Conservation (phyloP, 2,113 vertebrate species). For the Sterrhoptilus dennistouni region DNA sequence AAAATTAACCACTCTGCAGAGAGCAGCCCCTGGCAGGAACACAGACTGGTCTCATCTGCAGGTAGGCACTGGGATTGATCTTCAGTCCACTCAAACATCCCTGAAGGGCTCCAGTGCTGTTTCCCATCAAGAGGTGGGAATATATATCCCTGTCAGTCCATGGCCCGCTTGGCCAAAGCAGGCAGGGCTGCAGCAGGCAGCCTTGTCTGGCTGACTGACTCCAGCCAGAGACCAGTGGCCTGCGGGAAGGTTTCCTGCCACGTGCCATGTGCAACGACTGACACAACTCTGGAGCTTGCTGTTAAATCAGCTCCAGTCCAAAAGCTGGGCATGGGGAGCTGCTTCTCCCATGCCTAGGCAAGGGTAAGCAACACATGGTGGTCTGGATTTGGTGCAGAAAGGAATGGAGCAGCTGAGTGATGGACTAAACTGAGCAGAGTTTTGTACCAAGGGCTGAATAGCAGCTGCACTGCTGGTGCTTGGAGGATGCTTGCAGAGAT, state of each 20-base stretch:
- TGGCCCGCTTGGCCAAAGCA: background rate
- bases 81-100: background rate
- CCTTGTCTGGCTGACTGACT: background rate
- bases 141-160: background rate
- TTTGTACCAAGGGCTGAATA: background rate
- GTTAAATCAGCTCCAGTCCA: background rate
- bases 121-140: background rate
- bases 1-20: slow-evolving; percentile 42
- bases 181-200: background rate
- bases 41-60: slow-evolving; percentile 29
- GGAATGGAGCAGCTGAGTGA: background rate
- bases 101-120: background rate
- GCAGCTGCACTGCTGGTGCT: background rate
- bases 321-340: background rate
- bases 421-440: background rate
- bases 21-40: slow-evolving; percentile 44
- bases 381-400: background rate
- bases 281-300: background rate
- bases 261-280: background rate
- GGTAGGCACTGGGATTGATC: slow-evolving; percentile 20
- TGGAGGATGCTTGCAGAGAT: background rate
- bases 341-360: background rate
- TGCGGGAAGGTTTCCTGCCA: background rate
- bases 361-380: background rate
- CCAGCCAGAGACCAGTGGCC: background rate